Conservation (phyloP, 2,888 invertebrate species). For the Cylindroiulus punctatus region DNA sequence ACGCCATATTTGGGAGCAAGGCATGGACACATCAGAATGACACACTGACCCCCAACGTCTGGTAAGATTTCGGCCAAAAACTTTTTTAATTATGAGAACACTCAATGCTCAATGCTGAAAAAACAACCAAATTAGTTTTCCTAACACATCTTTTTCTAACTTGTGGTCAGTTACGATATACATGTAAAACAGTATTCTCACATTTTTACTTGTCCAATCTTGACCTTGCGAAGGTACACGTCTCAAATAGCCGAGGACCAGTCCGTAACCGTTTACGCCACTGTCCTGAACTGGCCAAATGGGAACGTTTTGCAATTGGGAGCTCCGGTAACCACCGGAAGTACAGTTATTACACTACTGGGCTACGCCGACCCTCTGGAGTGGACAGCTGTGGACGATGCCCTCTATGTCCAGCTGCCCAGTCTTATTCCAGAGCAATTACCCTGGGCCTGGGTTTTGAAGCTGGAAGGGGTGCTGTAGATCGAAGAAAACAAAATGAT, state of each 20-base stretch:
- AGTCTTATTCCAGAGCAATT: constrained; percentile 42
- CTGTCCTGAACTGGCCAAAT: constrained; percentile 77
- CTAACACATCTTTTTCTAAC: too few relatives aligned
- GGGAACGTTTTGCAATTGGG: constrained; percentile 70
- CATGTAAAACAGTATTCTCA: too few relatives aligned
- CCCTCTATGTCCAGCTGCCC: constrained; percentile 39
- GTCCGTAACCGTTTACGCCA: constrained; percentile 72
- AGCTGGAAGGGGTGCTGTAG: constrained; percentile 52
- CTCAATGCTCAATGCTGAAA: too few relatives aligned
- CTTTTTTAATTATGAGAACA: too few relatives aligned
- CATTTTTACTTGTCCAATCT: too few relatives aligned
- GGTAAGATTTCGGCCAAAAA: constrained; percentile 69
- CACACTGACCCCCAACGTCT: constrained; percentile 75
- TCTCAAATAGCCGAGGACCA: constrained; percentile 60
- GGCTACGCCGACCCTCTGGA: constrained; percentile 67
- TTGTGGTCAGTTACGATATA: too few relatives aligned
- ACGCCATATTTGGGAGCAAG: constrained; percentile 81
- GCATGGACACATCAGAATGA: constrained; percentile 89
- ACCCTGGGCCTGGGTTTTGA: constrained; percentile 58
- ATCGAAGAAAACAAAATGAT: not conserved
- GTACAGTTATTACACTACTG: constrained; percentile 68
- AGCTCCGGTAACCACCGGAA: constrained; percentile 64
- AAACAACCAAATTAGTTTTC: too few relatives aligned
- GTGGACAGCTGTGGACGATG: constrained; percentile 52
- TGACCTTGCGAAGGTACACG: constrained; percentile 61